phyloP scores from a whole-genome alignment of 1,140 invertebrate species.

The Trichonephila inaurata region DNA sequence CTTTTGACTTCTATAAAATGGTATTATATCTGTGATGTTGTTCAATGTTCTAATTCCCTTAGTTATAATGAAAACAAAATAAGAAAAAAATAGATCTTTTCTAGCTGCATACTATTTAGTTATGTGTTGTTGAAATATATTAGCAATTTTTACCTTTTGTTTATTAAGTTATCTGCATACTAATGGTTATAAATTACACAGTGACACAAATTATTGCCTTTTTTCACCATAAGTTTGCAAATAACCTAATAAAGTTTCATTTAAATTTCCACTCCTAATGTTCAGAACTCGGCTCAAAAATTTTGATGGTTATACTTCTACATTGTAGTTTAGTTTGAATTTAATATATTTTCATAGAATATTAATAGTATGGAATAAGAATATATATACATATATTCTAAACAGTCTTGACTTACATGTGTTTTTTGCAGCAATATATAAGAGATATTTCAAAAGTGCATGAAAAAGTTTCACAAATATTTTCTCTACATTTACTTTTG shows the following conservation, averaged over 20 bases:
- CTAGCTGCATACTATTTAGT: slow-evolving; percentile 57
- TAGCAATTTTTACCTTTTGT: background rate
- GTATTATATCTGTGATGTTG: slow-evolving; percentile 75
- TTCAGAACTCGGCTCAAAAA: slow-evolving; percentile 66
- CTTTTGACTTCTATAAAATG: slow-evolving; percentile 57
- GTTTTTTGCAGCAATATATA: slow-evolving; percentile 1
- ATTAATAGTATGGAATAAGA: background rate
- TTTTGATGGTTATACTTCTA: slow-evolving; percentile 53
- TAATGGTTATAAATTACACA: slow-evolving; percentile 17
- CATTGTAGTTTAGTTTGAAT: slow-evolving; percentile 65
- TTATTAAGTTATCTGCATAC: slow-evolving; percentile 45
- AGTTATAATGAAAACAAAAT: slow-evolving; percentile 8
- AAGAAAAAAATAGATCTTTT: slow-evolving; percentile 1
- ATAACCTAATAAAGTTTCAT: slow-evolving; percentile 29
- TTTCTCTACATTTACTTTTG: background rate
- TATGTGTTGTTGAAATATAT: slow-evolving; percentile 31
- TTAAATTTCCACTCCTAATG: background rate
- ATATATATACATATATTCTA: slow-evolving; percentile 40
- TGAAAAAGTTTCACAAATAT: background rate
- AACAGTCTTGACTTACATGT: slow-evolving; percentile 1
- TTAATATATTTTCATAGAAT: slow-evolving; percentile 56
- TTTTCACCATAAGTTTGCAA: slow-evolving; percentile 23
- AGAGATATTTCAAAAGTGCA: background rate
- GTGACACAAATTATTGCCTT: background rate
- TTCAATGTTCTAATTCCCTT: slow-evolving; percentile 55